Percentiles rank a stretch among this genome's conserved stretches.
Evolutionary conservation across 2,888 invertebrate species (phyloP).

Genomic region (Zhuqinia jingwanae): DNA sequence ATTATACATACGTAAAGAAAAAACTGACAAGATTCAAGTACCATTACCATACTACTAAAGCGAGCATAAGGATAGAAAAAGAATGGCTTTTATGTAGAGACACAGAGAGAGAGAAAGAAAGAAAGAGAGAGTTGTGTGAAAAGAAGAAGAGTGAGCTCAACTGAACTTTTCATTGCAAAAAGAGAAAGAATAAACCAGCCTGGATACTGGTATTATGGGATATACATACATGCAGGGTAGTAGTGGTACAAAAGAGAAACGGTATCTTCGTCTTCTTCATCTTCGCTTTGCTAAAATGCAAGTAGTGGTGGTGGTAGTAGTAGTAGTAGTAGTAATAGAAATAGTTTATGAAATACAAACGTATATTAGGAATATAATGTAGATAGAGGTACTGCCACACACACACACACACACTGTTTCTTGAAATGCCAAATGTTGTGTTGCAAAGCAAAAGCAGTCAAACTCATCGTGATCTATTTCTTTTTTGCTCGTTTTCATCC

Average conservation of each 20-base stretch:
- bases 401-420: too few species aligned
- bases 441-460: slow-evolving; percentile 46
- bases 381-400: neutral
- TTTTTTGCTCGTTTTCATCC: slow-evolving; percentile 43
- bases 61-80: slow-evolving; percentile 45
- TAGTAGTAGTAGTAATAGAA: neutral
- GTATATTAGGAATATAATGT: neutral
- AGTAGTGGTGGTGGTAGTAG: slow-evolving; percentile 19
- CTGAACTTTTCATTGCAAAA: too few species aligned
- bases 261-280: slow-evolving; percentile 14
- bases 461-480: slow-evolving; percentile 70
- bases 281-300: neutral
- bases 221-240: too few species aligned
- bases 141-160: neutral
- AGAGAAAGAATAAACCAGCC: slow-evolving; percentile 11
- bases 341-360: slow-evolving; percentile 32
- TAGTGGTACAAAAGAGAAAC: slow-evolving; percentile 5
- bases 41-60: slow-evolving; percentile 59
- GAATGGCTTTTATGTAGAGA: slow-evolving; percentile 45
- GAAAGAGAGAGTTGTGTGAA: neutral
- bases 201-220: neutral
- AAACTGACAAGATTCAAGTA: slow-evolving; percentile 67
- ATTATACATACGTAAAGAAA: slow-evolving; percentile 69
- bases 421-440: neutral
- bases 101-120: slow-evolving; percentile 20